These are phyloP conservation scores for Maniola jurtina DNA, from an alignment of 1,140 invertebrate species.

Conservation along the genomic window DNA sequence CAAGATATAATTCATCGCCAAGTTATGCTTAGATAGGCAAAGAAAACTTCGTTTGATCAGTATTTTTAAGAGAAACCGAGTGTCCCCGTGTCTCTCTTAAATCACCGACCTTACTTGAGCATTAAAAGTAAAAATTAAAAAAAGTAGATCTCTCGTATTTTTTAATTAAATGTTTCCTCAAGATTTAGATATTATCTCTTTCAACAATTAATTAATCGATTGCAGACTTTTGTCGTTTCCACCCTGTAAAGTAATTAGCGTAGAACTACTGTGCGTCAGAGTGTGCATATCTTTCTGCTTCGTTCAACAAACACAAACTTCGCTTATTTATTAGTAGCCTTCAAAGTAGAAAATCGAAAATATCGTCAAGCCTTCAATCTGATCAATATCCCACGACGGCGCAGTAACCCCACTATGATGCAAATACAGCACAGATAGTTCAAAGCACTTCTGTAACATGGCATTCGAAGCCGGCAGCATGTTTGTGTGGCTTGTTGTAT, in stretches of 20 bases:
- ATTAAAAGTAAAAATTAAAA: no score
- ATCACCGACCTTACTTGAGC: no score
- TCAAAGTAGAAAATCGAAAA: conserved; percentile 35
- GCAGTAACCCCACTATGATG: conserved; percentile 54
- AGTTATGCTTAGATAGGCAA: no score
- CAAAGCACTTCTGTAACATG: conserved; percentile 2
- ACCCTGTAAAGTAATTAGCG: neutral
- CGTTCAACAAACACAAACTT: conserved; percentile 38
- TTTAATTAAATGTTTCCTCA: no score
- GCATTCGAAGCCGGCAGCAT: conserved; percentile 11
- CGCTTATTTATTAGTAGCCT: conserved; percentile 24
- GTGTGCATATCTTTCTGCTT: conserved; percentile 4
- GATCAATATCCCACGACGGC: conserved; percentile 69
- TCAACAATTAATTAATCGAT: no score
- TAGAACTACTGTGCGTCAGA: neutral
- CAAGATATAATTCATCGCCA: no score
- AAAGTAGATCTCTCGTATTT: no score
- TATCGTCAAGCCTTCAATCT: conserved; percentile 30
- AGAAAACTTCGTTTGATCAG: no score
- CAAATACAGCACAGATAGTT: conserved; percentile 26
- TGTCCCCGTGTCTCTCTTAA: no score
- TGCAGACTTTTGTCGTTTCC: no score
- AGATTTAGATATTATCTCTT: no score
- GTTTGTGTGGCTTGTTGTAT: conserved; percentile 33
- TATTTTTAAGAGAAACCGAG: no score